Percentiles rank a stretch among this genome's conserved stretches.
Conservation (phyloP, 2,888 invertebrate species). For the Drosophila lacicola region DNA sequence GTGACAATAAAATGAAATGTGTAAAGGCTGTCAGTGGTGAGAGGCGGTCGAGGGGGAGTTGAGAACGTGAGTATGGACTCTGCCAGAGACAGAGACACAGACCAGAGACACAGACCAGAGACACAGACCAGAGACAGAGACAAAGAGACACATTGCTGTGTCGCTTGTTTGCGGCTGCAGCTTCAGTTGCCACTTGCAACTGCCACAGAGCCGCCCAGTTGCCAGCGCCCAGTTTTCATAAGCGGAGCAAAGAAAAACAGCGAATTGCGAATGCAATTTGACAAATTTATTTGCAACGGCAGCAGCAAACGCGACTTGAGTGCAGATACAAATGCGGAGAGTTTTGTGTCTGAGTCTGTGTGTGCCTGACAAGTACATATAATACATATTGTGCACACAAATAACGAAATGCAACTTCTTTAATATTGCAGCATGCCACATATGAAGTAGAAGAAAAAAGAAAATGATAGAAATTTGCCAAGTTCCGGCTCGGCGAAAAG, state of each 20-base stretch:
- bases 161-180: slow-evolving; percentile 53
- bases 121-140: slow-evolving; percentile 8
- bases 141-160: slow-evolving; percentile 49
- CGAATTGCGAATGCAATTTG: slow-evolving; percentile 71
- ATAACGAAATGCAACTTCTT: slow-evolving; percentile 55
- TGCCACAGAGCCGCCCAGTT: background rate
- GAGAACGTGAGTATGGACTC: slow-evolving; percentile 26
- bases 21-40: slow-evolving; percentile 59
- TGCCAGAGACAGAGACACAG: slow-evolving; percentile 11
- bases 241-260: slow-evolving; percentile 37
- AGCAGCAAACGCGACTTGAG: slow-evolving; percentile 64
- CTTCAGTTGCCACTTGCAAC: slow-evolving; percentile 15
- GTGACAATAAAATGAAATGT: slow-evolving; percentile 82
- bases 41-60: background rate
- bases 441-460: slow-evolving; percentile 42
- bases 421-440: slow-evolving; percentile 52
- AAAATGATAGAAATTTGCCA: slow-evolving; percentile 67
- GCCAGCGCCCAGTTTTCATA: slow-evolving; percentile 15
- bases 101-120: slow-evolving; percentile 5
- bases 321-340: slow-evolving; percentile 49
- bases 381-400: background rate
- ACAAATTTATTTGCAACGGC: slow-evolving; percentile 79
- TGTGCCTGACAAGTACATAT: background rate
- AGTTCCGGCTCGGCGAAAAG: slow-evolving; percentile 39
- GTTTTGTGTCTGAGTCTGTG: background rate